Evolutionary conservation across 1,140 invertebrate species (phyloP).

Genomic region (Pentalonia nigronervosa): DNA sequence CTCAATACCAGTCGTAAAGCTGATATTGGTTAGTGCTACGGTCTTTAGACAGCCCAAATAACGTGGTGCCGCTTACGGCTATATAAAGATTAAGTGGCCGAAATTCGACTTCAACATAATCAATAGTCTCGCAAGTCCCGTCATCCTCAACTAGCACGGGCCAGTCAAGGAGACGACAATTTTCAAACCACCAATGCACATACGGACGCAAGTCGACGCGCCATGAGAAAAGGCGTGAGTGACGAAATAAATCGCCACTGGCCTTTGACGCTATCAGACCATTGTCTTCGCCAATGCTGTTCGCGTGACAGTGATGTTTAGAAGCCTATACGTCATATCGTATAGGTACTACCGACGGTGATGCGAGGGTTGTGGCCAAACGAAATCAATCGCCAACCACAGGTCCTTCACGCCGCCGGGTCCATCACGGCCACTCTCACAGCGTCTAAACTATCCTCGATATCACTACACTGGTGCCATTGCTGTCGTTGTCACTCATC

Average conservation of each 20-base stretch:
- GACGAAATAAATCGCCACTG: not conserved
- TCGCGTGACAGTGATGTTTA: not conserved
- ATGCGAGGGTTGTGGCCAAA: not conserved
- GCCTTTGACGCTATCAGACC: not conserved
- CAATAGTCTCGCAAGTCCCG: too few relatives aligned
- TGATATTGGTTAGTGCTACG: too few relatives aligned
- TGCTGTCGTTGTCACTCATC: not conserved
- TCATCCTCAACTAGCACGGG: not conserved
- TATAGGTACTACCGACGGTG: too few relatives aligned
- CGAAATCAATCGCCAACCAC: not conserved
- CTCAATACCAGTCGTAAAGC: too few relatives aligned
- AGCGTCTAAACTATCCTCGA: not conserved
- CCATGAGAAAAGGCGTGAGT: not conserved
- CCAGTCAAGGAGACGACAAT: too few relatives aligned
- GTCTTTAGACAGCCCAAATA: not conserved
- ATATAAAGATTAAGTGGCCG: not conserved
- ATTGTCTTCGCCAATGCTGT: not conserved
- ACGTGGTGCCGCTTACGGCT: not conserved
- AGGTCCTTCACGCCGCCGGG: not conserved
- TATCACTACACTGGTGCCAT: not conserved
- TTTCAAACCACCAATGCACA: too few relatives aligned
- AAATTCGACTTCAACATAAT: not conserved
- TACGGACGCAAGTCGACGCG: not conserved
- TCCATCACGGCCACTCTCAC: not conserved
- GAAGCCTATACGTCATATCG: too few relatives aligned